Percentiles rank a stretch among this genome's conserved stretches.
Evolutionary conservation across 2,113 vertebrate genomes (phyloP).

Genomic region (Podarcis cretensis): DNA sequence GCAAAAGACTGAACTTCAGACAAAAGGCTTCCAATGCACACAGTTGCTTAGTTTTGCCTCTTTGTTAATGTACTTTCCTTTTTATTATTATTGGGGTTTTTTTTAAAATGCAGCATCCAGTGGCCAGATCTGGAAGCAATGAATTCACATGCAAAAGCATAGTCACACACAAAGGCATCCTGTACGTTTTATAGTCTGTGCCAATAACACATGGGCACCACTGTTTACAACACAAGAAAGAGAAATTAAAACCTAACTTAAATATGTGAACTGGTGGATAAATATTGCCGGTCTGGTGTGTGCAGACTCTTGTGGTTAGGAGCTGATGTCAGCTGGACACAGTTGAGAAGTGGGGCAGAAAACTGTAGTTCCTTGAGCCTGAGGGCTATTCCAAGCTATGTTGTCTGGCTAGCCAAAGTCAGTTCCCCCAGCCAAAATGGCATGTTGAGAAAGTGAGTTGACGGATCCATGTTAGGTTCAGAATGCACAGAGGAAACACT

Average conservation of each 20-base stretch:
- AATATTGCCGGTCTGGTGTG: not conserved
- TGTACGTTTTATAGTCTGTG: not conserved
- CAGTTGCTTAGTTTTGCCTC: conserved; percentile 45
- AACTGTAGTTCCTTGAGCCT: conserved; percentile 1
- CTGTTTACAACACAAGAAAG: conserved; percentile 34
- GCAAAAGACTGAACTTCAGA: conserved; percentile 65
- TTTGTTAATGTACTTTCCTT: conserved; percentile 42
- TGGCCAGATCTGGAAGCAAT: conserved; percentile 31
- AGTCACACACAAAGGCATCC: not conserved
- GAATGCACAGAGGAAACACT: not conserved
- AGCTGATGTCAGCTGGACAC: conserved; percentile 30
- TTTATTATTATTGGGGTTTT: not conserved
- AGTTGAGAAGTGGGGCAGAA: conserved; percentile 29
- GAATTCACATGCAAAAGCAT: conserved; percentile 10
- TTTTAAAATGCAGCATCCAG: not conserved
- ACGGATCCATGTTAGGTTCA: not conserved
- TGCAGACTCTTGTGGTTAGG: not conserved
- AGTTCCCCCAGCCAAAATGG: not conserved
- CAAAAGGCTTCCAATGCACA: conserved; percentile 66
- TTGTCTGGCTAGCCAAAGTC: not conserved
- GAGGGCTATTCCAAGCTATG: not conserved
- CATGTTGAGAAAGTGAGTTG: not conserved
- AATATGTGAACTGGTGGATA: not conserved
- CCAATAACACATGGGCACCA: not conserved
- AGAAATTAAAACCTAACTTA: not conserved